These are phyloP conservation scores for Alviniconcha strummeri DNA, from an alignment of 2,888 invertebrate genomes.

Conservation along the genomic window DNA sequence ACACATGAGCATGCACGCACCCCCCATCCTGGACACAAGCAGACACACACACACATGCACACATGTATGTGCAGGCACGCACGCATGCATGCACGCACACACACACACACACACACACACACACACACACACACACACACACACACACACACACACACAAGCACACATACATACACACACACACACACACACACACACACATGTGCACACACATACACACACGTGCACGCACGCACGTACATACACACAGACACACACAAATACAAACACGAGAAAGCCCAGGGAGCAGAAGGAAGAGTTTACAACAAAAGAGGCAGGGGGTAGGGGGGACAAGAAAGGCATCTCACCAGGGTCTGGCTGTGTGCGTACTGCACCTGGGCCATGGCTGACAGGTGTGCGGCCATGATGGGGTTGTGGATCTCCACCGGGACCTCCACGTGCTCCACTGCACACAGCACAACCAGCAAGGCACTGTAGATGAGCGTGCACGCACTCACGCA, in stretches of 20 bases:
- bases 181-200: too few species aligned
- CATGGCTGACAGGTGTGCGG: conserved; percentile 44
- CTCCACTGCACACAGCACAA: conserved; percentile 58
- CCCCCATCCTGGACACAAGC: too few species aligned
- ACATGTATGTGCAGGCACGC: too few species aligned
- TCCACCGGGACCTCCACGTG: conserved; percentile 69
- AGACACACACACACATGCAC: too few species aligned
- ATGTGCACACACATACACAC: background rate
- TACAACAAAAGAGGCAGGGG: too few species aligned
- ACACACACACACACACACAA: background rate
- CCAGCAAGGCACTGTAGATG: background rate
- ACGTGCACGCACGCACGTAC: background rate
- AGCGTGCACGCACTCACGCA: too few species aligned
- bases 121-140: background rate
- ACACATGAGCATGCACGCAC: too few species aligned
- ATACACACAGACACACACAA: background rate
- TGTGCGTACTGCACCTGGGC: conserved; percentile 63
- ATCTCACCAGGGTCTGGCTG: conserved; percentile 26
- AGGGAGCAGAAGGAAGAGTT: background rate
- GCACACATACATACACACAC: background rate
- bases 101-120: background rate
- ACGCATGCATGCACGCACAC: too few species aligned
- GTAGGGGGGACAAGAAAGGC: too few species aligned
- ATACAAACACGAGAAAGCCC: background rate
- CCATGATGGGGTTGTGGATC: conserved; percentile 46